A percentile compares a stretch with the other conserved stretches of the same genome.
phyloP scores from a whole-genome alignment of 2,113 vertebrate genomes.

The Tachuris rubrigastra region DNA sequence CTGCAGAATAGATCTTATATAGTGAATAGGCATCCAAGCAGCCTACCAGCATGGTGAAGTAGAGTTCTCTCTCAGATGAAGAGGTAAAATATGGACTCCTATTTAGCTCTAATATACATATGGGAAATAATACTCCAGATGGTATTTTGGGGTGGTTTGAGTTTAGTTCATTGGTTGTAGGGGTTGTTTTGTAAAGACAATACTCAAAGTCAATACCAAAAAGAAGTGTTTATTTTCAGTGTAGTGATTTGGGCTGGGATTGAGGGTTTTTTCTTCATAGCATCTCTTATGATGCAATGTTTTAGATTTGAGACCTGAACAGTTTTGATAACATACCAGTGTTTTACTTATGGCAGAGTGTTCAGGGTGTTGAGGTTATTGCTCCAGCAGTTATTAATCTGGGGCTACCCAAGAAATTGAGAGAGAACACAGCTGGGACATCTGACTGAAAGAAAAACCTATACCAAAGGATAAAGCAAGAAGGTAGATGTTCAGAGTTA shows the following conservation, averaged over 20 bases:
- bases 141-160: neutral
- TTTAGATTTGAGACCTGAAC: neutral
- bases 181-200: neutral
- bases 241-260: neutral
- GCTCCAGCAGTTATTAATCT: accelerated
- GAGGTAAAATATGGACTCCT: neutral
- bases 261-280: neutral
- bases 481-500: neutral
- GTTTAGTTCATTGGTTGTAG: neutral
- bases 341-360: neutral
- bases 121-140: neutral
- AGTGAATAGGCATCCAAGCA: neutral
- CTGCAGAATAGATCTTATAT: neutral
- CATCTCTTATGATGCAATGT: neutral
- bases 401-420: accelerated
- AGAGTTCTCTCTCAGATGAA: neutral
- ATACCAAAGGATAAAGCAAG: neutral
- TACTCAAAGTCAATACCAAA: neutral
- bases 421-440: neutral
- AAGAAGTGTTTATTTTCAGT: neutral
- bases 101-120: neutral
- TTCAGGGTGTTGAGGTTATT: neutral
- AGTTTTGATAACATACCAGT: neutral
- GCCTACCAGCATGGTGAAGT: neutral
- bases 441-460: neutral